Conservation (phyloP, 2,888 invertebrate genomes). For the Machimus atricapillus region DNA sequence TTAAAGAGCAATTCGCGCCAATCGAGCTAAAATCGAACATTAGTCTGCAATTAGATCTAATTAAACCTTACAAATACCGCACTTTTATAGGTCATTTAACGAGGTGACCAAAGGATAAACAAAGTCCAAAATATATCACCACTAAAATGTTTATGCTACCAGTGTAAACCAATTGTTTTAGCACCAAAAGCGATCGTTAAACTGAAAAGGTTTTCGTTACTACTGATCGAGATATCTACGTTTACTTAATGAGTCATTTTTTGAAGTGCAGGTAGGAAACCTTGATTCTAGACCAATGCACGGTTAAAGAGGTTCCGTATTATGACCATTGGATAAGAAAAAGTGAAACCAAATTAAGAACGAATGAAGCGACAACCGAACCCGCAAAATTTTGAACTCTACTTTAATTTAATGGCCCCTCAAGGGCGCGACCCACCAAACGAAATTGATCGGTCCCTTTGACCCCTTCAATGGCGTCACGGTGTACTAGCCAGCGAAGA, state of each 20-base stretch:
- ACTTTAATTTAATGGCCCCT: not conserved
- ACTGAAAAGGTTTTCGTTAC: constrained; percentile 16
- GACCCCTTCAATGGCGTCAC: not conserved
- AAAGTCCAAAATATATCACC: not conserved
- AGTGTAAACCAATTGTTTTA: constrained; percentile 19
- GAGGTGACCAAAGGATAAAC: not conserved
- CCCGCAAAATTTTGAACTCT: not conserved
- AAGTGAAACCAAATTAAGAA: constrained; percentile 20
- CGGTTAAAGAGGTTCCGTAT: constrained; percentile 20
- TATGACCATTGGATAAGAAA: not conserved
- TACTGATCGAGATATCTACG: constrained; percentile 15
- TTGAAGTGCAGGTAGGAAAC: constrained; percentile 32
- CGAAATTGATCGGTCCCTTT: not conserved
- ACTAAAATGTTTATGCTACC: not conserved
- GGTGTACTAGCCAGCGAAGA: not conserved
- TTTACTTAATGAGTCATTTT: constrained; percentile 32
- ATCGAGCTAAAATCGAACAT: not conserved
- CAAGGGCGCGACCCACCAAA: not conserved
- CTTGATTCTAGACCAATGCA: constrained; percentile 38
- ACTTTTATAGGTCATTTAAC: not conserved
- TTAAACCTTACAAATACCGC: not conserved
- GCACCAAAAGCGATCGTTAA: constrained; percentile 18
- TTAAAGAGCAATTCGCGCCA: not conserved
- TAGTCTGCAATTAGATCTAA: not conserved
- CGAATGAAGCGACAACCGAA: constrained; percentile 12